These are phyloP conservation scores for Thalassaphorura encarpata DNA, from an alignment of 1,140 invertebrate species.

Conservation along the genomic window DNA sequence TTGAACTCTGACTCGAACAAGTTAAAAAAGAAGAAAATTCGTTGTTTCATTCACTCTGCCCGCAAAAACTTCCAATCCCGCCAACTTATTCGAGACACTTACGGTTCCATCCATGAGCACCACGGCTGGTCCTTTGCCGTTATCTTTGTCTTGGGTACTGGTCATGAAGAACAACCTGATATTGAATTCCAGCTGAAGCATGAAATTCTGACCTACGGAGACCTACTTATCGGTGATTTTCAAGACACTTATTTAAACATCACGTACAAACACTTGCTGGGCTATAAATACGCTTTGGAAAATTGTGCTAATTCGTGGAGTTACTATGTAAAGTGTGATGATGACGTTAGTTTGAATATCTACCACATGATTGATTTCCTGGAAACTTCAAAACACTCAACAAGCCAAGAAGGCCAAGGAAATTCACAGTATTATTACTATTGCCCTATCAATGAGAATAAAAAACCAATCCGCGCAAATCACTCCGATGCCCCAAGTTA, in stretches of 20 bases:
- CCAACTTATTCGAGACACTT: not conserved
- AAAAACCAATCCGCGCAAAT: not conserved
- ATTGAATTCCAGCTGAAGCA: not conserved
- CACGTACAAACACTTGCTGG: constrained; percentile 77
- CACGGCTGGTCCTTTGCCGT: not conserved
- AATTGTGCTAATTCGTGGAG: constrained; percentile 51
- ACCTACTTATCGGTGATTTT: constrained; percentile 70
- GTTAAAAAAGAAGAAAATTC: too few relatives aligned
- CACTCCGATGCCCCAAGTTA: too few relatives aligned
- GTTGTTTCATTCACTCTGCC: not conserved
- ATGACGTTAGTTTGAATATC: constrained; percentile 67
- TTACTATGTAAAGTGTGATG: constrained; percentile 68
- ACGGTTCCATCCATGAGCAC: not conserved
- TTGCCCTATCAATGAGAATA: constrained; percentile 39
- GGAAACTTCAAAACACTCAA: constrained; percentile 40
- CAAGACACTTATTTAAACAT: constrained; percentile 69
- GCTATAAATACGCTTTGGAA: constrained; percentile 65
- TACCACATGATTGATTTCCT: constrained; percentile 50
- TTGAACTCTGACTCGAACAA: too few relatives aligned
- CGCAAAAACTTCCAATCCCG: not conserved
- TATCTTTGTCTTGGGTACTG: not conserved
- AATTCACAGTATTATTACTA: constrained; percentile 49
- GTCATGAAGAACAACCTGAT: too few relatives aligned
- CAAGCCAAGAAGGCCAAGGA: constrained; percentile 3
- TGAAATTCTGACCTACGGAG: constrained; percentile 40